Evolutionary conservation across 2,797 vertebrate genomes (phyloP).

Genomic region (Micromesistius poutassou): DNA sequence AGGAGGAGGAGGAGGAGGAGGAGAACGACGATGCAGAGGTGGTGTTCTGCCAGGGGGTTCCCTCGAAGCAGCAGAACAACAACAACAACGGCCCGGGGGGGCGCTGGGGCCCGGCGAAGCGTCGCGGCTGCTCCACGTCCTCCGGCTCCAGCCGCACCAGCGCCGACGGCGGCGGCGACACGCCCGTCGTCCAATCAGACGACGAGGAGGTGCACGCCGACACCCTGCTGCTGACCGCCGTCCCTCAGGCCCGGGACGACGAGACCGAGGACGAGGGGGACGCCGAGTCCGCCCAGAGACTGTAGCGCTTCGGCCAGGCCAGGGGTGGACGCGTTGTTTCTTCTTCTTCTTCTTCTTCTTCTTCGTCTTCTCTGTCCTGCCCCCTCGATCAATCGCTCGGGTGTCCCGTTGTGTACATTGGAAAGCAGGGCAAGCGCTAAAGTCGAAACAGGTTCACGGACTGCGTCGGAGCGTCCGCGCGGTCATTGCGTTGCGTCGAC

Average conservation of each 20-base stretch:
- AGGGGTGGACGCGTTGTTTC: neutral
- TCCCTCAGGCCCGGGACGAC: constrained; percentile 57
- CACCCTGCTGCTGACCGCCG: constrained; percentile 67
- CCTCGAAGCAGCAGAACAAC: constrained; percentile 55
- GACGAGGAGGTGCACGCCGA: constrained; percentile 82
- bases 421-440: neutral
- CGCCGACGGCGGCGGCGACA: constrained; percentile 67
- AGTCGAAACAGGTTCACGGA: neutral
- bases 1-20: constrained; percentile 36
- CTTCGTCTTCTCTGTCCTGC: neutral
- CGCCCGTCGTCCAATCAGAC: constrained; percentile 85
- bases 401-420: neutral
- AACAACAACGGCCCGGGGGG: constrained; percentile 29
- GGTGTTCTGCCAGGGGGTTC: constrained; percentile 70
- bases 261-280: constrained; percentile 68
- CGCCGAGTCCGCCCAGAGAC: constrained; percentile 26
- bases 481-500: no score
- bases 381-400: neutral
- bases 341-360: neutral
- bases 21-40: constrained; percentile 64
- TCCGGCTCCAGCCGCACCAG: constrained; percentile 80
- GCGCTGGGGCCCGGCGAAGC: constrained; percentile 57
- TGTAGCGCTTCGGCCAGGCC: neutral
- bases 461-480: no score
- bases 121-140: constrained; percentile 80